Conservation (phyloP, 2,888 invertebrate species). For the Pammene aurita region DNA sequence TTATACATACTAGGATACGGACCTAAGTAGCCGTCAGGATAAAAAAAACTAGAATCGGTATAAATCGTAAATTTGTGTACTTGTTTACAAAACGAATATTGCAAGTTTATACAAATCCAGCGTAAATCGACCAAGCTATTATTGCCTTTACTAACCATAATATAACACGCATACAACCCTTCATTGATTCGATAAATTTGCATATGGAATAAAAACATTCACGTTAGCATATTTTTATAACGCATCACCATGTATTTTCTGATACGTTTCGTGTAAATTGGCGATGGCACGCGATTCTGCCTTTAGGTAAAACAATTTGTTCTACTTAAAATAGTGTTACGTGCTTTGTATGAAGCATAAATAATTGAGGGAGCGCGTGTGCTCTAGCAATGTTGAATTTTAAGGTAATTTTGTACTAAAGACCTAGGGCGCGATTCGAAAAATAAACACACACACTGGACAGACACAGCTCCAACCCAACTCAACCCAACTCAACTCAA, state of each 20-base stretch:
- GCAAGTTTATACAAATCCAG: neutral
- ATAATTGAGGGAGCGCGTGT: constrained; percentile 40
- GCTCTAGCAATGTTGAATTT: constrained; percentile 12
- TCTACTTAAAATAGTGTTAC: constrained; percentile 59
- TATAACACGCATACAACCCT: constrained; percentile 7
- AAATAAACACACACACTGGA: too few species aligned
- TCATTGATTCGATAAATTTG: constrained; percentile 22
- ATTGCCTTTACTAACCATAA: constrained; percentile 10
- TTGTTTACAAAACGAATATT: neutral
- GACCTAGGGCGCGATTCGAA: too few species aligned
- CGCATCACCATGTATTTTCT: constrained; percentile 53
- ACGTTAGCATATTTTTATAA: constrained; percentile 48
- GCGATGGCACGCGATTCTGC: constrained; percentile 56
- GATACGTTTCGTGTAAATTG: constrained; percentile 58
- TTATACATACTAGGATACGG: too few species aligned
- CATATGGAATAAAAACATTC: constrained; percentile 41
- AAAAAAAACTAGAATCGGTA: too few species aligned
- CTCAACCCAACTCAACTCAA: too few species aligned
- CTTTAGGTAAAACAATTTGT: constrained; percentile 60
- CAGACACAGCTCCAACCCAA: too few species aligned
- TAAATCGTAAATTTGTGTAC: too few species aligned
- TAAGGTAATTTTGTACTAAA: constrained; percentile 9
- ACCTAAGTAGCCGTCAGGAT: too few species aligned
- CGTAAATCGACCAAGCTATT: neutral
- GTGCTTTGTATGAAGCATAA: constrained; percentile 49